Base-by-base conservation (phyloP, 2,888 invertebrate species). In the Ochropleura leucogaster region DNA sequence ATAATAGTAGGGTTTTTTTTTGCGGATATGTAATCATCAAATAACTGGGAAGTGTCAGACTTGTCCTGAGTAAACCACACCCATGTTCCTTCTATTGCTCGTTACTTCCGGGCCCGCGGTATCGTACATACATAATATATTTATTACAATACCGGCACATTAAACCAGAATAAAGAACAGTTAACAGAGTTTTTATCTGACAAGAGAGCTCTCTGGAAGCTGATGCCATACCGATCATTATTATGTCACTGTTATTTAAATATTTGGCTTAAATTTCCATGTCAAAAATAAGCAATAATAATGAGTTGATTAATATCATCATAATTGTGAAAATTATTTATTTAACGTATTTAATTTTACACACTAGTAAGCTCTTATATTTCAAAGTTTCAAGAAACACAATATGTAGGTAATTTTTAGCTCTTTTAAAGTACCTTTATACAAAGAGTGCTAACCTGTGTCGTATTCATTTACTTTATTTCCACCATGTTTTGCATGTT, bases 391-490 rank as follows among this genome's bases (percentile, higher is more conserved):
- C 47, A n/a, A 49, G 40, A 40, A 53, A 20, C 20, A 9, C 46
- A 14, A 40, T 59, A 20, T 59, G 18, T 57, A 55, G 8, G 30
- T 53, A 18, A 30, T 53, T 47, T 6, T 72, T 49, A 55, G 0
- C 5, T 12, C 42, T 51, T 60, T 16, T 16, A n/a, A 60, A 60
- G 47, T 42, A 14, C 3, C 7, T 46, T 67, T 74, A 74, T 47
- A 8, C 30, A 64, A n/a, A 30, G 47, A 46, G 8, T 68, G 18
- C 9, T 64, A 59, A 40, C 44, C 10, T 30, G 20, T 67, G 42
- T 20, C 47, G 62, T 68, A 71, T 76, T 76, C 59, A 63, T 79
- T 66, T 62, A 46, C 18, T 42, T 70, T n/a, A 47, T 77, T 70
- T 51, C n/a, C 63, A 64, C 14, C 46, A 77, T 64, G 12, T 72